Evolutionary conservation across 2,113 vertebrate species (phyloP).

Genomic region (Callipepla squamata): DNA sequence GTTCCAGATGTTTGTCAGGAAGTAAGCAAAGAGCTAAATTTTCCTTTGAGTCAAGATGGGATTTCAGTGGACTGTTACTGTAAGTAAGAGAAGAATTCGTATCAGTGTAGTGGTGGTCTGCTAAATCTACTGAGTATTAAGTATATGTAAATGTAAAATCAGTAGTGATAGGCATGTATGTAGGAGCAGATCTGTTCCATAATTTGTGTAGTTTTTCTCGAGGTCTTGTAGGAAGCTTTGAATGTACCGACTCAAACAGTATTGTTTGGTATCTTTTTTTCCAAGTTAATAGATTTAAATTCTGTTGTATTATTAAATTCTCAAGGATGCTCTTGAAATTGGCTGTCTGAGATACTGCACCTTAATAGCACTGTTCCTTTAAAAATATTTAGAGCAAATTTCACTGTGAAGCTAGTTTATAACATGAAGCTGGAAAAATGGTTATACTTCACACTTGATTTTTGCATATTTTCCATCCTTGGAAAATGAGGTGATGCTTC

Average conservation of each 20-base stretch:
- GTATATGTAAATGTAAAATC: not conserved
- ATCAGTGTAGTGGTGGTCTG: not conserved
- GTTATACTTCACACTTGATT: not conserved
- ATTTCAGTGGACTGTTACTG: not conserved
- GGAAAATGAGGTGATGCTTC: conserved; percentile 10
- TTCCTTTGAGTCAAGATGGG: not conserved
- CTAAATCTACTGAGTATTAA: conserved; percentile 3
- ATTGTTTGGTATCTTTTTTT: not conserved
- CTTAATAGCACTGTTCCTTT: not conserved
- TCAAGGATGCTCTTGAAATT: not conserved
- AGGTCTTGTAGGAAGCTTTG: not conserved
- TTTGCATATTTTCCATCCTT: conserved; percentile 5
- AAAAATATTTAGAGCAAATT: conserved; percentile 1
- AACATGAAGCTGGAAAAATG: not conserved
- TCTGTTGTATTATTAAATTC: not conserved
- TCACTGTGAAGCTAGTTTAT: not conserved
- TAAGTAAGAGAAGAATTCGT: conserved; percentile 9
- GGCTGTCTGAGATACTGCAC: not conserved
- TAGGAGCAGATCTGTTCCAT: not conserved
- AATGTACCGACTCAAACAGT: not conserved
- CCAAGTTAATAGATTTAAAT: not conserved
- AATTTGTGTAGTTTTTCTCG: not conserved
- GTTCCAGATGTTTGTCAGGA: not conserved
- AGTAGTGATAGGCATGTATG: not conserved
- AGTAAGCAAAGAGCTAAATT: not conserved